Conservation (phyloP, 2,888 invertebrate genomes). For the Spialia ferax region DNA sequence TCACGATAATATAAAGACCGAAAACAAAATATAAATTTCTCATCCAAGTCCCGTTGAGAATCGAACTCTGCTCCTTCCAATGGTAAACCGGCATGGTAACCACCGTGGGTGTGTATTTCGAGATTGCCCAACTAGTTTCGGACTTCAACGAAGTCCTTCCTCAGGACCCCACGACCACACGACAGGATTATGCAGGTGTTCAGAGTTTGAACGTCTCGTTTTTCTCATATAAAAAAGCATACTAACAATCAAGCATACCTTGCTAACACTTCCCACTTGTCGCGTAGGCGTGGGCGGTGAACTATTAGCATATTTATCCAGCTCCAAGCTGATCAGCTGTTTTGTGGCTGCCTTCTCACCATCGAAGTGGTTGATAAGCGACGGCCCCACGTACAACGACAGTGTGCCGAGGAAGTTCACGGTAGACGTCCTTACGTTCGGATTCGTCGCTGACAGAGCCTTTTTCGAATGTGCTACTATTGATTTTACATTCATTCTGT, state of each 20-base stretch:
- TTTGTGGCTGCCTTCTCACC: conserved; percentile 94
- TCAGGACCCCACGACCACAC: no score
- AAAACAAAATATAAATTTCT: no score
- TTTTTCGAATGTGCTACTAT: conserved; percentile 93
- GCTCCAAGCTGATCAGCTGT: conserved; percentile 94
- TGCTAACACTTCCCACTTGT: conserved; percentile 82
- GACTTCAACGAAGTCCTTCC: no score
- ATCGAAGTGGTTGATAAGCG: conserved; percentile 92
- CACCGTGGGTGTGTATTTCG: no score
- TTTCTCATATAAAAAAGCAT: no score
- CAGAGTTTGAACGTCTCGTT: not conserved
- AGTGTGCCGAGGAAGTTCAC: conserved; percentile 92
- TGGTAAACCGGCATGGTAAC: no score
- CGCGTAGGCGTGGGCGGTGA: conserved; percentile 92
- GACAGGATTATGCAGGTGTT: not conserved
- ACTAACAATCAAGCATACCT: conserved; percentile 58
- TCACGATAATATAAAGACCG: no score
- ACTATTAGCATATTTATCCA: conserved; percentile 93
- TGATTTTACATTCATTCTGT: conserved; percentile 89
- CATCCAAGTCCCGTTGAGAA: no score
- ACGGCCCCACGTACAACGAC: conserved; percentile 93
- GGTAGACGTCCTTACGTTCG: conserved; percentile 92
- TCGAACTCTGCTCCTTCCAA: no score
- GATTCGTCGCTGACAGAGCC: conserved; percentile 94
- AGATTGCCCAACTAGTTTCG: no score